phyloP scores from a whole-genome alignment of 2,888 invertebrate genomes.

The Venustoraphidia nigricollis region DNA sequence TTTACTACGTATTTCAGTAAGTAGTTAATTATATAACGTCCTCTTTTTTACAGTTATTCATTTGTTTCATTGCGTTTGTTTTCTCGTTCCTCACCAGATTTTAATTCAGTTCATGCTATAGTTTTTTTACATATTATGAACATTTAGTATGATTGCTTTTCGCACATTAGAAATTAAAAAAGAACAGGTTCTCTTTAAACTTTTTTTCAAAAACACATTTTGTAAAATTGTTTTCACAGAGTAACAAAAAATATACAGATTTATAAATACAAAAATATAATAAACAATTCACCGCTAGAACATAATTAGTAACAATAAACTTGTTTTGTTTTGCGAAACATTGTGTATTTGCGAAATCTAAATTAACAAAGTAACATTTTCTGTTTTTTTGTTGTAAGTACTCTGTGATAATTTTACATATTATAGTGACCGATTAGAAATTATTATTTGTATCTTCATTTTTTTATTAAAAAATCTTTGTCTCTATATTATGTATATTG shows the following conservation, averaged over 20 bases:
- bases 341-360: no score
- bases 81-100: no score
- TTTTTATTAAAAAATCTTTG: slow-evolving; percentile 8
- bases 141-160: slow-evolving; percentile 29
- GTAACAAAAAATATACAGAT: slow-evolving; percentile 10
- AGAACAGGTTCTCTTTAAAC: no score
- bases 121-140: slow-evolving; percentile 6
- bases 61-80: no score
- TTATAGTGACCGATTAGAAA: slow-evolving; percentile 7
- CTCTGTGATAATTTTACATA: slow-evolving; percentile 3
- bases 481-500: no score
- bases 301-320: no score
- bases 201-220: no score
- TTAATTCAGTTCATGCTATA: no score
- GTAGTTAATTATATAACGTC: not conserved
- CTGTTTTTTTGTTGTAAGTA: no score
- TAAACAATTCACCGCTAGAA: slow-evolving; percentile 8
- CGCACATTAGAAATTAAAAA: slow-evolving; percentile 20
- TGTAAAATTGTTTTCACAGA: slow-evolving; percentile 9
- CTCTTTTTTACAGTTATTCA: not conserved
- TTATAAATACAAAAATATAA: slow-evolving; percentile 10
- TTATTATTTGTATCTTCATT: slow-evolving; percentile 4
- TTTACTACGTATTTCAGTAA: not conserved
- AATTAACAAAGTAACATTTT: no score
- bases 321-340: no score